phyloP scores from a whole-genome alignment of 1,140 invertebrate species.

The Sinonovacula constricta region DNA sequence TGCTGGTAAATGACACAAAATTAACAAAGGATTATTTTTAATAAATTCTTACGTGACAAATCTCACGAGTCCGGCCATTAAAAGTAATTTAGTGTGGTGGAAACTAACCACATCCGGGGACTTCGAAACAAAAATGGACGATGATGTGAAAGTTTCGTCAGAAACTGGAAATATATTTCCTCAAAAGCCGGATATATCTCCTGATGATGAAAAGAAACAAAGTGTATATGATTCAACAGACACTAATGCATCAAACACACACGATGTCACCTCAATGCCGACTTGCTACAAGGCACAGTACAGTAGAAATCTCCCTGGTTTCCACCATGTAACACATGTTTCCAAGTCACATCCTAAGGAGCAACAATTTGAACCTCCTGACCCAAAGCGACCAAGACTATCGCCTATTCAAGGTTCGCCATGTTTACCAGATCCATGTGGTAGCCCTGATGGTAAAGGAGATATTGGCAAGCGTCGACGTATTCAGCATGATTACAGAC shows the following conservation, averaged over 20 bases:
- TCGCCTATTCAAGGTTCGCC: slow-evolving; percentile 40
- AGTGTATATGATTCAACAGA: slow-evolving; percentile 19
- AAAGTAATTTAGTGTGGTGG: too few relatives aligned
- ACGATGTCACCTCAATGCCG: slow-evolving; percentile 65
- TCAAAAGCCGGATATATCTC: background rate
- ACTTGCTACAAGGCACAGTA: slow-evolving; percentile 69
- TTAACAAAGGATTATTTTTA: too few relatives aligned
- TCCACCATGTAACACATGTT: slow-evolving; percentile 60
- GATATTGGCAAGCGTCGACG: slow-evolving; percentile 66
- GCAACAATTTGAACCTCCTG: slow-evolving; percentile 41
- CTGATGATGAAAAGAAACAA: background rate
- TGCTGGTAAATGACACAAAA: too few relatives aligned
- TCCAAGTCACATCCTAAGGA: slow-evolving; percentile 2
- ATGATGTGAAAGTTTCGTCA: slow-evolving; percentile 16
- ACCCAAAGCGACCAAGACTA: slow-evolving; percentile 63
- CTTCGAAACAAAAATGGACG: slow-evolving; percentile 44
- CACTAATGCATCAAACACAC: slow-evolving; percentile 34
- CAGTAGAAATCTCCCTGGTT: slow-evolving; percentile 75
- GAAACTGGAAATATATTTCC: slow-evolving; percentile 20
- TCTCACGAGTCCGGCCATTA: too few relatives aligned
- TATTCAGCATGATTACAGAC: slow-evolving; percentile 73
- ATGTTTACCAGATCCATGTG: slow-evolving; percentile 54
- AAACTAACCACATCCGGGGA: too few relatives aligned
- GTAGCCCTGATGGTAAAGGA: too few relatives aligned
- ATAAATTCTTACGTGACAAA: too few relatives aligned